Conservation (phyloP, 1,140 invertebrate species). For the Phymorhynchus buccinoides region DNA sequence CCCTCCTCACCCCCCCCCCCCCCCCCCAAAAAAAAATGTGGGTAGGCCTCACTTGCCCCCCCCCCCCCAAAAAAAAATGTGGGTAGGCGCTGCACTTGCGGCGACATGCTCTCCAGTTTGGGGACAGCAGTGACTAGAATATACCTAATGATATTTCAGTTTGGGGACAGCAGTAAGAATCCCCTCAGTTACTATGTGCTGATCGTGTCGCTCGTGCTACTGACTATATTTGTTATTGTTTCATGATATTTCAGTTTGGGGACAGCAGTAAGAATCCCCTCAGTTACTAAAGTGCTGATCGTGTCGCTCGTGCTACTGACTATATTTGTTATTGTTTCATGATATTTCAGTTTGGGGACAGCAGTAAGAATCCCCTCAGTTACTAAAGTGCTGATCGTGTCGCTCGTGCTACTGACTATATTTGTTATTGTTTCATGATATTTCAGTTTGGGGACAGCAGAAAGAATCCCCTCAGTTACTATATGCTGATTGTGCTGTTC, state of each 20-base stretch:
- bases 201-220: conserved; percentile 58
- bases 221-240: too few species aligned
- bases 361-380: conserved; percentile 56
- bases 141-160: too few species aligned
- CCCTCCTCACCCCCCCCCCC: too few species aligned
- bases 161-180: conserved; percentile 49
- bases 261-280: conserved; percentile 54
- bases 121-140: too few species aligned
- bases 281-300: conserved; percentile 61
- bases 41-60: too few species aligned
- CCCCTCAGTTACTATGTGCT: conserved; percentile 60
- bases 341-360: conserved; percentile 53
- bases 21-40: too few species aligned
- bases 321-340: conserved; percentile 67
- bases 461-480: conserved; percentile 60
- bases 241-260: conserved; percentile 55
- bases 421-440: conserved; percentile 66
- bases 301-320: too few species aligned
- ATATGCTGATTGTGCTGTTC: conserved; percentile 59
- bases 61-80: too few species aligned
- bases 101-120: too few species aligned
- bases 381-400: conserved; percentile 60
- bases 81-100: too few species aligned
- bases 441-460: conserved; percentile 49
- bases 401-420: too few species aligned